Evolutionary conservation across 1,140 invertebrate genomes (phyloP), one percentile per base, ranked within the genome.

Genomic region (Dolichoris vasculosae): DNA sequence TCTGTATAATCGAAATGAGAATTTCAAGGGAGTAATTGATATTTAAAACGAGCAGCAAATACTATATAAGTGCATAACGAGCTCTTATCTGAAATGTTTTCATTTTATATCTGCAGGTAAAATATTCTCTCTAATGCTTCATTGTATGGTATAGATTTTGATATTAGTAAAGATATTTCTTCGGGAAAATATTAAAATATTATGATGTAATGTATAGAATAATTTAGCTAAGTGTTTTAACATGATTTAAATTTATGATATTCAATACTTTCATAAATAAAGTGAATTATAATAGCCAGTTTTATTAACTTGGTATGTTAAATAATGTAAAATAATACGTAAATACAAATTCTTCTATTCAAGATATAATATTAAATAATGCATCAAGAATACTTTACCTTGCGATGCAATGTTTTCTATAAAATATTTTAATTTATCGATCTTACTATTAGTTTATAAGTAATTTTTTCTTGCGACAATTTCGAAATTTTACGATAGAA

Each of bases 41-140:
- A 73, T 73, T 73, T 73, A 73, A 73, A 43, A 43, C 20, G 67
- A 71, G 67, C 67, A 26, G 67, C 32, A 30, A 71, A 23, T 30
- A 20, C 35, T 20, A 11, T 40, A 26, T 15, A 71, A 38, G 35
- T 40, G 35, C 15, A 71, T 17, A 35, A 40, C 67, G 20, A 40
- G 38, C 40, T 73, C 69, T 73, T 73, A 73, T 73, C 69, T 40
- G 2, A 43, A 73, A 73, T 73, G 38, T 73, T 73, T 73, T 73
- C 38, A 73, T 73, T 73, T 73, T 73, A 38, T 40, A 73, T 73
- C 69, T 23, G 1, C 13, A 73, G 8, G 69, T 23, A 26, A 73
- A 73, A 73, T 73, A n/a, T 73, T 73, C 17, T 0, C 7, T 73
- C 38, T 43, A 73, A 73, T 73, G 30, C 69, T 73, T 73, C 69